Evolutionary conservation across 2,797 vertebrate genomes (phyloP).

Genomic region (Micrastur ruficollis): DNA sequence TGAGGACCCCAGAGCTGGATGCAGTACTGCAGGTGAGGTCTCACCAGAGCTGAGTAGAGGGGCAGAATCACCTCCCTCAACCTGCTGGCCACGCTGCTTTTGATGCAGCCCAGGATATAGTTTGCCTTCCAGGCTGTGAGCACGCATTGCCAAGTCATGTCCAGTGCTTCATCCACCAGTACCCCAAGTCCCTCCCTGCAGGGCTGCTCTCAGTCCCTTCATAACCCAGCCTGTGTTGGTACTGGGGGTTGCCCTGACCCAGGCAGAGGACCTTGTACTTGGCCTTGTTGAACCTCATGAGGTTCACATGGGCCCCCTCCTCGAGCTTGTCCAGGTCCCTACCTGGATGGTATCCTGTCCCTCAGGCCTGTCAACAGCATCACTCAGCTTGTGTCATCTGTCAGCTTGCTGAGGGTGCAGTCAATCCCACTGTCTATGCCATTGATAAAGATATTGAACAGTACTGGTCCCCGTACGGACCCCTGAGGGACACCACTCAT

Average conservation of each 20-base stretch:
- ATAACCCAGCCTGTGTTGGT: neutral
- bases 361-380: neutral
- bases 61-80: neutral
- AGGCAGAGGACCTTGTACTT: neutral
- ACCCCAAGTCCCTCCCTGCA: neutral
- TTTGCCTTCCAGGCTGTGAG: neutral
- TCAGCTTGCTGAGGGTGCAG: neutral
- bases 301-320: neutral
- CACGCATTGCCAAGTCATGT: rapidly evolving
- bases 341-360: neutral
- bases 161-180: neutral
- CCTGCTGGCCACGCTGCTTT: rapidly evolving
- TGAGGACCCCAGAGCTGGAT: no score
- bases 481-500: neutral
- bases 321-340: neutral
- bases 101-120: neutral
- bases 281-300: neutral
- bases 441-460: neutral
- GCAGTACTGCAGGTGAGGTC: neutral
- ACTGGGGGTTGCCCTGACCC: rapidly evolving
- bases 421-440: neutral
- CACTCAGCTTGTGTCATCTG: neutral
- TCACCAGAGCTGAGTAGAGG: neutral
- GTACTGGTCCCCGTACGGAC: neutral
- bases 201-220: neutral